Evolutionary conservation across 2,888 invertebrate species (phyloP), one percentile per base, ranked within the genome.

Genomic region (Herminia tarsipennalis): DNA sequence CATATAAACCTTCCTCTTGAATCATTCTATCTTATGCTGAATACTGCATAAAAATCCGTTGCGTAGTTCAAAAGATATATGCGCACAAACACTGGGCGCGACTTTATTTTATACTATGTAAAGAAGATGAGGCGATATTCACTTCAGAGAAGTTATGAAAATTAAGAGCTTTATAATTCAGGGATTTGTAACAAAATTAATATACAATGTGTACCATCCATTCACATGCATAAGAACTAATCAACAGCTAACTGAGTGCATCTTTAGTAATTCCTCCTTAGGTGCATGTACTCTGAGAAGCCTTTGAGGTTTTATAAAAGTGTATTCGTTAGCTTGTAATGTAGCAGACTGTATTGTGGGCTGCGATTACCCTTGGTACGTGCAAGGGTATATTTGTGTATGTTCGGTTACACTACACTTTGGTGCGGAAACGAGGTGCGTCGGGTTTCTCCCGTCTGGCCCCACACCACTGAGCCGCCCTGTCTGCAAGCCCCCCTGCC

Each of bases 381-480:
- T 73, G 57, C 52, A 72, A 67, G 66, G 68, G 71, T 79, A 75
- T 76, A 69, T 65, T 47, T 73, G 56, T 66, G 41, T 69, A 59
- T 60, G 59, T 65, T 55, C 45, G 63, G 72, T 66, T 79, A 76
- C 65, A 67, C 59, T 78, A 73, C 76, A 81, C 76, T 76, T 70
- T 75, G 76, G 72, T 82, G 84, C 86, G 86, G 87, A 86, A 86
- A 75, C 76, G 87, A 84, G 86, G 83, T 88, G 86, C 88, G 86
- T 86, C 74, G 76, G 70, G 73, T 66, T 76, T 80, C 90, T 89
- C 90, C 90, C 86, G 90, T 90, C 90, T 91, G 83, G 87, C 83
- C 90, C 70, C 90, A 89, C 73, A 77, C 90, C 81, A 76, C 73
- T 56, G 53, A 41, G 47, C 78, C 84, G 55, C 83, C 86, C 88